Evolutionary conservation across 1,140 invertebrate species (phyloP).

Genomic region (Musca vetustissima): DNA sequence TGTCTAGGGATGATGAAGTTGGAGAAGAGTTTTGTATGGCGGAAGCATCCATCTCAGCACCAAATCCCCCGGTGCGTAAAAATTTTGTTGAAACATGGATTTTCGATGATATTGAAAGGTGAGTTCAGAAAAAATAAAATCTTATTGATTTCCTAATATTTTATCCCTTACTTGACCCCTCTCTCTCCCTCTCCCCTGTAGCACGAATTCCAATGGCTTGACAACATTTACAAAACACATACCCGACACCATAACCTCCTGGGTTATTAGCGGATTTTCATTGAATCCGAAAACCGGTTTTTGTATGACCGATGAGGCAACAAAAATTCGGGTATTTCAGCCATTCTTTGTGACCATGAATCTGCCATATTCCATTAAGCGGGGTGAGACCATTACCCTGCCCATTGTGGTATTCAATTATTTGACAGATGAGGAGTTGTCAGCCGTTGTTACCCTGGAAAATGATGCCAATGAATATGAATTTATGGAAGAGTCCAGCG

Average conservation of each 20-base stretch:
- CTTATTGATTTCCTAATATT: too few species aligned
- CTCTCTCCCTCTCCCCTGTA: neutral
- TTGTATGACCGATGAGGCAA: neutral
- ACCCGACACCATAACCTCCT: neutral
- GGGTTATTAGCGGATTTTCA: neutral
- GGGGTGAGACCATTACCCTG: conserved; percentile 43
- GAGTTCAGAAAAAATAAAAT: neutral
- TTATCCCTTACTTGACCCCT: neutral
- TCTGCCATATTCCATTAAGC: neutral
- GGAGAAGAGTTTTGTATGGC: too few species aligned
- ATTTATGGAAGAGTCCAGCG: conserved; percentile 66
- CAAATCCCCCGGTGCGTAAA: conserved; percentile 18
- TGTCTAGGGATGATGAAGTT: neutral
- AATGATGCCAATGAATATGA: conserved; percentile 79
- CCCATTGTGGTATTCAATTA: conserved; percentile 53
- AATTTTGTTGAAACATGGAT: conserved; percentile 33
- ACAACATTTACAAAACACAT: conserved; percentile 31
- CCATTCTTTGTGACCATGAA: neutral
- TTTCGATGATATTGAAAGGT: conserved; percentile 32
- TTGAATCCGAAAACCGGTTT: neutral
- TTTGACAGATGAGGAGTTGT: conserved; percentile 67
- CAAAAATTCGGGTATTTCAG: neutral
- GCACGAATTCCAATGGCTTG: neutral
- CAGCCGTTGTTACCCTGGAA: conserved; percentile 79
- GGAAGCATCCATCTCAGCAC: too few species aligned